These are phyloP conservation scores for Pogoniulus pusillus DNA, from an alignment of 2,797 vertebrate genomes.

Conservation along the genomic window DNA sequence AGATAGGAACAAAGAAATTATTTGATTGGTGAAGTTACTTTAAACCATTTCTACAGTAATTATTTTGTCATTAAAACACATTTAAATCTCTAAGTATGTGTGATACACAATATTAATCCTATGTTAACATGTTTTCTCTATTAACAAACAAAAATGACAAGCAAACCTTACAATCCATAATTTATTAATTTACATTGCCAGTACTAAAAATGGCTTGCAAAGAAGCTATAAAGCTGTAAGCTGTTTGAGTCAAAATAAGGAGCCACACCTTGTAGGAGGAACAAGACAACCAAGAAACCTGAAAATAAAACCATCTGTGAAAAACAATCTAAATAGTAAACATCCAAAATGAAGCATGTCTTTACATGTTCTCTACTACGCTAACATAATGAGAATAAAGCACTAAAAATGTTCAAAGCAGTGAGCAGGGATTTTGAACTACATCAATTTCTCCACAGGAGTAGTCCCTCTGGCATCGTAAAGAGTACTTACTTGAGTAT, in stretches of 20 bases:
- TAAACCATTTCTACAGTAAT: slow-evolving; percentile 16
- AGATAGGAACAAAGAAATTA: background rate
- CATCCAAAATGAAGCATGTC: slow-evolving; percentile 23
- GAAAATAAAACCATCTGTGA: slow-evolving; percentile 52
- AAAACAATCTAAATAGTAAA: slow-evolving; percentile 29
- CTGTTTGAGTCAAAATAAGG: background rate
- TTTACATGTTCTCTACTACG: slow-evolving; percentile 10
- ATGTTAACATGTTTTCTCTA: background rate
- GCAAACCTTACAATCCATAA: background rate
- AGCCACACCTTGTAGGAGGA: background rate
- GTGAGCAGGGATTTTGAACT: slow-evolving; percentile 40
- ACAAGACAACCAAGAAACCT: slow-evolving; percentile 17
- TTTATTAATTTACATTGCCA: background rate
- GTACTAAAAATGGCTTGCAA: background rate
- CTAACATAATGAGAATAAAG: slow-evolving; percentile 50
- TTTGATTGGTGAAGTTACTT: slow-evolving; percentile 22
- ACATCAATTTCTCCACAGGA: slow-evolving; percentile 32
- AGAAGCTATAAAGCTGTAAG: background rate
- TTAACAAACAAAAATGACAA: background rate
- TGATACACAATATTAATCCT: slow-evolving; percentile 22
- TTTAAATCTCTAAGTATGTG: background rate
- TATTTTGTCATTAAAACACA: slow-evolving; percentile 5
- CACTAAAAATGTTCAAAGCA: slow-evolving; percentile 41
- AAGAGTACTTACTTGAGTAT: background rate
- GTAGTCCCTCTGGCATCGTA: slow-evolving; percentile 3